Conservation (phyloP, 64 coral and sea anemone genomes). For the Stichodactyla helianthus region DNA sequence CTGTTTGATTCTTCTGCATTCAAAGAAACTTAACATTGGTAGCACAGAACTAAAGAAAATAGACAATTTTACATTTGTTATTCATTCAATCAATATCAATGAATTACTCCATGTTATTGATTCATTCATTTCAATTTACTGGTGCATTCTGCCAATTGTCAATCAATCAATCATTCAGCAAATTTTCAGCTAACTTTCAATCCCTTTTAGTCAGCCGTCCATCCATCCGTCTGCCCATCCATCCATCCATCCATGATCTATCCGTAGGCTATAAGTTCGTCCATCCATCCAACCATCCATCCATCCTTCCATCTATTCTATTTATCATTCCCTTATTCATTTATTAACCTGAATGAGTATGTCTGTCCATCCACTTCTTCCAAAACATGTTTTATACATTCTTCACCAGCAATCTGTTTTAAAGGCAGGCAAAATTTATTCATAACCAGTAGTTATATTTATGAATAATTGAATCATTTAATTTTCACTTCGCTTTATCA, state of each 20-base stretch:
- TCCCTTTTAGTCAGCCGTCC: too few relatives aligned
- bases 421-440: neutral
- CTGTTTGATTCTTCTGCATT: constrained; percentile 76
- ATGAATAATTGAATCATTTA: too few relatives aligned
- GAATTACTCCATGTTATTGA: neutral
- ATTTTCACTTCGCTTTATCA: too few relatives aligned
- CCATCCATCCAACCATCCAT: too few relatives aligned
- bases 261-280: too few relatives aligned
- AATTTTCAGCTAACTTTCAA: neutral
- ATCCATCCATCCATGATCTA: too few relatives aligned
- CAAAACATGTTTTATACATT: constrained; percentile 74
- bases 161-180: neutral
- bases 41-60: constrained; percentile 69
- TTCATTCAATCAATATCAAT: neutral
- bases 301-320: too few relatives aligned
- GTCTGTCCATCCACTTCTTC: constrained; percentile 81
- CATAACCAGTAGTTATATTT: neutral
- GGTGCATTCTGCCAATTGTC: neutral
- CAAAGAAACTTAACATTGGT: constrained; percentile 90
- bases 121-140: neutral
- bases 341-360: constrained; percentile 83
- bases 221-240: neutral
- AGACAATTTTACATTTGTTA: too few relatives aligned
- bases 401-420: constrained; percentile 77
- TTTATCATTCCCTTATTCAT: neutral